Evolutionary conservation across 2,888 invertebrate genomes (phyloP).

Genomic region (Pecten maximus): DNA sequence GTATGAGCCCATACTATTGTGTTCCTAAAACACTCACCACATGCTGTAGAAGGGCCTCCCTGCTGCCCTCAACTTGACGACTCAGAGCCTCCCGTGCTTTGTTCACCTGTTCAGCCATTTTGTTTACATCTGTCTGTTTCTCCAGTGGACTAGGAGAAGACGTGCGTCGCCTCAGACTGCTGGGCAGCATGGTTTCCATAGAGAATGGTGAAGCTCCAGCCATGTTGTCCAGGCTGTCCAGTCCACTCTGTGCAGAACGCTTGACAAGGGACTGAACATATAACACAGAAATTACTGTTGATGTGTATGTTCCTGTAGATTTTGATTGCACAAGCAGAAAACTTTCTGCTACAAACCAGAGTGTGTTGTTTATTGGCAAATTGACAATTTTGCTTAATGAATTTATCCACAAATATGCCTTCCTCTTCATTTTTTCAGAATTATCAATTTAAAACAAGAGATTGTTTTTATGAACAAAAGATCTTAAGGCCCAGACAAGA

Average conservation of each 20-base stretch:
- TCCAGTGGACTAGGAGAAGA: conserved; percentile 83
- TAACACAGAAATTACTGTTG: not conserved
- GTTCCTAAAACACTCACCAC: conserved; percentile 42
- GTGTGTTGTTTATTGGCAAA: too few species aligned
- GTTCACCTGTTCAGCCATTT: conserved; percentile 77
- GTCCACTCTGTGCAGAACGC: conserved; percentile 85
- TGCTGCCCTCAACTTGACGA: conserved; percentile 84
- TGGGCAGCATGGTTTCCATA: conserved; percentile 85
- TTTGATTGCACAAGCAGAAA: too few species aligned
- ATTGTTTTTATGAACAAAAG: too few species aligned
- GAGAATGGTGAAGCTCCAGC: conserved; percentile 82
- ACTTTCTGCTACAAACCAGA: too few species aligned
- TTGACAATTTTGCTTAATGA: too few species aligned
- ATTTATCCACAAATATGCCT: too few species aligned
- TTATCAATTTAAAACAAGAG: too few species aligned
- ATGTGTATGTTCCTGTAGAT: too few species aligned
- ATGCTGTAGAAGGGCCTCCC: conserved; percentile 45
- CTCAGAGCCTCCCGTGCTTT: conserved; percentile 85
- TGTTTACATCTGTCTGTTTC: conserved; percentile 66
- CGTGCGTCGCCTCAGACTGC: conserved; percentile 86
- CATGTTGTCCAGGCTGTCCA: conserved; percentile 70
- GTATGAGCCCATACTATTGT: not conserved
- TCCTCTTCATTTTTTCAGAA: too few species aligned
- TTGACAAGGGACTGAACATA: conserved; percentile 86
- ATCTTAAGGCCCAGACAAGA: too few species aligned